Percentiles rank a stretch among this genome's conserved stretches.
phyloP scores from a whole-genome alignment of 2,113 vertebrate species.

The Calyptomena viridis region DNA sequence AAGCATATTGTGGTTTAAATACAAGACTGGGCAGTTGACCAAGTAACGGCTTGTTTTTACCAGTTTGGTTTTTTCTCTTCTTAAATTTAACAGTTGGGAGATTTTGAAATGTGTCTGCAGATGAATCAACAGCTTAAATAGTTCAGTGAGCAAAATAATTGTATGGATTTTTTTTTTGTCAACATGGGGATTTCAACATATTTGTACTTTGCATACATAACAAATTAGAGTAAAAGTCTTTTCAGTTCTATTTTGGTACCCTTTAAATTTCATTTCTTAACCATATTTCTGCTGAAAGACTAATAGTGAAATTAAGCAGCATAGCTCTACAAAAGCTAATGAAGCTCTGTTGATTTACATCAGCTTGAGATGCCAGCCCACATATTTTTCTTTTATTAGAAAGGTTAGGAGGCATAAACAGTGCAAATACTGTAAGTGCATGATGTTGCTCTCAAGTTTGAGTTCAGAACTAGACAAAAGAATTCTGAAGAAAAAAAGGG shows the following conservation, averaged over 20 bases:
- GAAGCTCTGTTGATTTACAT: not conserved
- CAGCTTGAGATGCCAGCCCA: conserved; percentile 1
- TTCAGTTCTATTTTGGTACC: not conserved
- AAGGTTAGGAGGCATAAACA: conserved; percentile 13
- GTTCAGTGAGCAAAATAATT: conserved; percentile 28
- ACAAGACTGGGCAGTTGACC: not conserved
- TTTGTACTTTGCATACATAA: conserved; percentile 7
- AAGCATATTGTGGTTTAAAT: not conserved
- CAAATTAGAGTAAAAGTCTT: conserved; percentile 4
- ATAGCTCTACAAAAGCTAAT: not conserved
- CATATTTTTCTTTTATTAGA: conserved; percentile 30
- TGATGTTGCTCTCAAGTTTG: not conserved
- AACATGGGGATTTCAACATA: conserved; percentile 17
- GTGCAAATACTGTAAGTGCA: not conserved
- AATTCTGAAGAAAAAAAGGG: not conserved
- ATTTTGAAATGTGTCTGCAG: conserved; percentile 12
- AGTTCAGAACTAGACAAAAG: not conserved
- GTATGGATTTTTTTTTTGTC: not conserved
- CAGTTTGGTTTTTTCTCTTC: not conserved
- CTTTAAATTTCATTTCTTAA: not conserved
- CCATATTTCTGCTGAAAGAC: conserved; percentile 4
- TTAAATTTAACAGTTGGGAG: conserved; percentile 28
- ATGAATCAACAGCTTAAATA: conserved; percentile 34
- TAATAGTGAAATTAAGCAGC: not conserved
- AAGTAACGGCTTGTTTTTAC: conserved; percentile 6